Percentiles rank a stretch among this genome's conserved stretches.
These are phyloP conservation scores for Ferdinandea cuprea DNA, from an alignment of 2,888 invertebrate genomes.

Conservation along the genomic window DNA sequence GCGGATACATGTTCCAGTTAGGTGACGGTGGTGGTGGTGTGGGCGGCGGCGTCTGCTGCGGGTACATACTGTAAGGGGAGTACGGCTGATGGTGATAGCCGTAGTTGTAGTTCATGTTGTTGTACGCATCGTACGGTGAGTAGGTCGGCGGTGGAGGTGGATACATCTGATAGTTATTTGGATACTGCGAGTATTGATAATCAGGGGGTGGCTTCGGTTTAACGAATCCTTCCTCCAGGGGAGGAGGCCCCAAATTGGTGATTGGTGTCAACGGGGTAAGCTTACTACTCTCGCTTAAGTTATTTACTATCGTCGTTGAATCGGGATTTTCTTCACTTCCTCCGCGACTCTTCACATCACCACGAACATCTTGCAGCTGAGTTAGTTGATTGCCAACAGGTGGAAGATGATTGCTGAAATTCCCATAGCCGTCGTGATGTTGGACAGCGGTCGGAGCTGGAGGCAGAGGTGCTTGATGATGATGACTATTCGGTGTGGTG, in stretches of 20 bases:
- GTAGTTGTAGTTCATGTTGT: slow-evolving; percentile 83
- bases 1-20: slow-evolving; percentile 86
- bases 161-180: slow-evolving; percentile 83
- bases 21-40: slow-evolving; percentile 84
- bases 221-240: slow-evolving; percentile 82
- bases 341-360: slow-evolving; percentile 81
- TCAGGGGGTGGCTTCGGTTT: slow-evolving; percentile 83
- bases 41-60: slow-evolving; percentile 83
- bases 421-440: slow-evolving; percentile 78
- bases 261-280: slow-evolving; percentile 84
- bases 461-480: slow-evolving; percentile 76
- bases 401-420: slow-evolving; percentile 76
- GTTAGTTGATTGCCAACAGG: slow-evolving; percentile 77
- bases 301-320: slow-evolving; percentile 87
- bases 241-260: slow-evolving; percentile 80
- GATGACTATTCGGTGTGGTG: slow-evolving; percentile 75
- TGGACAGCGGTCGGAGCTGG: slow-evolving; percentile 76
- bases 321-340: slow-evolving; percentile 88
- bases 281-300: slow-evolving; percentile 83
- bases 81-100: slow-evolving; percentile 82
- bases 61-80: slow-evolving; percentile 83
- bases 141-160: slow-evolving; percentile 82
- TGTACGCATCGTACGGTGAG: slow-evolving; percentile 82
- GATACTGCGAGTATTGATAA: slow-evolving; percentile 82
- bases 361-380: slow-evolving; percentile 78